Conservation (phyloP, 1,140 invertebrate genomes). For the Pseudachorutes palmiensis region DNA sequence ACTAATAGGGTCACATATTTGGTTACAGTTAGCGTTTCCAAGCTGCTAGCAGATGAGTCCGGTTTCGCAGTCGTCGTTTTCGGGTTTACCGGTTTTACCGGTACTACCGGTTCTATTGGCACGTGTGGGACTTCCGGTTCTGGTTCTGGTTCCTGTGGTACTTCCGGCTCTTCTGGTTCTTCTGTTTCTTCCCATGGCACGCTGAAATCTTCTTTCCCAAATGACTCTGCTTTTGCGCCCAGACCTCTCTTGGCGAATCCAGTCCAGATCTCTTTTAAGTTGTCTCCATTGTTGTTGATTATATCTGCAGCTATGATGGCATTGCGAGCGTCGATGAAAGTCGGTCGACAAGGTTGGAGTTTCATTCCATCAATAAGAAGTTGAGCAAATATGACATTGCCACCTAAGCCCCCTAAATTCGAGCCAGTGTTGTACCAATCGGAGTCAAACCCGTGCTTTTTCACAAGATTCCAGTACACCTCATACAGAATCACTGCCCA, state of each 20-base stretch:
- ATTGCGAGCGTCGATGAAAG: conserved; percentile 1
- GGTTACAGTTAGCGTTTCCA: too few relatives aligned
- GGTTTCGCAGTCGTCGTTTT: too few relatives aligned
- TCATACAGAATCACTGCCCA: conserved; percentile 14
- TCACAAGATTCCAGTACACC: conserved; percentile 11
- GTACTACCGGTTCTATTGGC: too few relatives aligned
- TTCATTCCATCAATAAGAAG: conserved; percentile 14
- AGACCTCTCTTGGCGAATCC: conserved; percentile 9
- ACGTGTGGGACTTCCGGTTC: too few relatives aligned
- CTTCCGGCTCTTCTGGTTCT: too few relatives aligned
- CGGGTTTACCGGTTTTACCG: too few relatives aligned
- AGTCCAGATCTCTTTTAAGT: background rate
- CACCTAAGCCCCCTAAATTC: background rate
- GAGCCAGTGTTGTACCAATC: conserved; percentile 8
- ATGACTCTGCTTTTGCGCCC: background rate
- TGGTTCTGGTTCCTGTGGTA: too few relatives aligned
- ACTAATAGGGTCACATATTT: too few relatives aligned
- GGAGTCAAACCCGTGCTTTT: conserved; percentile 5
- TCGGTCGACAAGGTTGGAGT: conserved; percentile 3
- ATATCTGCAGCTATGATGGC: background rate
- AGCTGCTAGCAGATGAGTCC: too few relatives aligned
- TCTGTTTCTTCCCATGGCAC: too few relatives aligned
- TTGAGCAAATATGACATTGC: background rate
- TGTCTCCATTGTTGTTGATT: background rate
- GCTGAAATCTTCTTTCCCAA: background rate